Percentiles rank a stretch among this genome's conserved stretches.
Evolutionary conservation across 92 coral and sea anemone species (phyloP).

Genomic region (Phenganax stokvisi): DNA sequence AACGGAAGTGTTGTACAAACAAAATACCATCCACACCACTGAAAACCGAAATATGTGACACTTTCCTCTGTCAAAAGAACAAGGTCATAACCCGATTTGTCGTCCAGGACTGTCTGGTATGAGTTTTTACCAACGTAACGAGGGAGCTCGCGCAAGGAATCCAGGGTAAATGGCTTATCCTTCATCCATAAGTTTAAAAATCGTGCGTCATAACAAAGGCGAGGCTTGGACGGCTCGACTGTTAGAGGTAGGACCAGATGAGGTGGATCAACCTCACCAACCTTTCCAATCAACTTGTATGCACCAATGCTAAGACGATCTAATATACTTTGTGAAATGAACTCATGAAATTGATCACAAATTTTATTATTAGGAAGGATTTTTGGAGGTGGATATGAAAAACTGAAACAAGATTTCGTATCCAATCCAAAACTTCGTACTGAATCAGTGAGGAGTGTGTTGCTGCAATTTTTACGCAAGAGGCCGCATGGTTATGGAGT

Average conservation of each 20-base stretch:
- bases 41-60: slow-evolving; percentile 44
- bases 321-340: neutral
- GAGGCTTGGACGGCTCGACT: neutral
- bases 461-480: no score
- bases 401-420: no score
- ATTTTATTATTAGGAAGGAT: neutral
- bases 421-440: no score
- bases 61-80: neutral
- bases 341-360: neutral
- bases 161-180: slow-evolving; percentile 1
- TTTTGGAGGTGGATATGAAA: neutral
- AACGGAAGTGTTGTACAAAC: slow-evolving; percentile 45
- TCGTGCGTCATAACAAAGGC: no score
- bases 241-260: neutral
- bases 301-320: neutral
- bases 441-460: no score
- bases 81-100: neutral
- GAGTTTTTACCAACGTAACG: neutral
- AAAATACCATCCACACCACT: slow-evolving; percentile 57
- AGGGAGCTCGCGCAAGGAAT: neutral
- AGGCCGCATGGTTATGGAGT: no score
- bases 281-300: neutral
- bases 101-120: neutral
- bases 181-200: neutral
- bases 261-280: slow-evolving; percentile 1